Evolutionary conservation across 2,888 invertebrate genomes (phyloP).

Genomic region (Oscheius sp.): DNA sequence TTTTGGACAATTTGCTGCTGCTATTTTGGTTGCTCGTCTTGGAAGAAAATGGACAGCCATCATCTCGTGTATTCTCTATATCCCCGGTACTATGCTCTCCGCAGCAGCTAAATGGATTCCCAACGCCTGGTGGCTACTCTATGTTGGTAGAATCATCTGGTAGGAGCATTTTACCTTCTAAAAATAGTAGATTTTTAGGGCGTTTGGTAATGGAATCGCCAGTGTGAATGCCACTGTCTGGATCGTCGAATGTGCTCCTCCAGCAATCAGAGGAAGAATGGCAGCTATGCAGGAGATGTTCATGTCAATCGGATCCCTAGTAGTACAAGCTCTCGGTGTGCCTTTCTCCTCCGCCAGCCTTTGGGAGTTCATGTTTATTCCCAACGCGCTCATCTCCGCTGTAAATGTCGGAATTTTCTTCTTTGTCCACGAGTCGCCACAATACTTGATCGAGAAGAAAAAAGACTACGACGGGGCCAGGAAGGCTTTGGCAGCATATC

Average conservation of each 20-base stretch:
- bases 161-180: background rate
- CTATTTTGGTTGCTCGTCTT: constrained; percentile 47
- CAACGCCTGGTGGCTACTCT: constrained; percentile 53
- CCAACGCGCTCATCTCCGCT: constrained; percentile 30
- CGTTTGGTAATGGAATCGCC: constrained; percentile 56
- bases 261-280: constrained; percentile 52
- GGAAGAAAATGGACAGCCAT: constrained; percentile 50
- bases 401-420: constrained; percentile 35
- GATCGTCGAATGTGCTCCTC: constrained; percentile 59
- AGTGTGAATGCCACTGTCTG: constrained; percentile 59
- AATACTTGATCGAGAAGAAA: constrained; percentile 38
- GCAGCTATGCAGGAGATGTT: constrained; percentile 60
- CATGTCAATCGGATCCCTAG: constrained; percentile 52
- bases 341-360: constrained; percentile 38
- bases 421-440: constrained; percentile 39
- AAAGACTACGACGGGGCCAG: constrained; percentile 36
- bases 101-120: constrained; percentile 47
- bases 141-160: constrained; percentile 58
- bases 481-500: constrained; percentile 36
- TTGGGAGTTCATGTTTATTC: constrained; percentile 44
- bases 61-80: constrained; percentile 46
- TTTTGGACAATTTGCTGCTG: constrained; percentile 58
- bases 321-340: constrained; percentile 45
- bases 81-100: constrained; percentile 42
- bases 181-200: background rate